Evolutionary conservation across 2,888 invertebrate species (phyloP), one percentile per base, ranked within the genome.

Genomic region (Lycia hirtaria): DNA sequence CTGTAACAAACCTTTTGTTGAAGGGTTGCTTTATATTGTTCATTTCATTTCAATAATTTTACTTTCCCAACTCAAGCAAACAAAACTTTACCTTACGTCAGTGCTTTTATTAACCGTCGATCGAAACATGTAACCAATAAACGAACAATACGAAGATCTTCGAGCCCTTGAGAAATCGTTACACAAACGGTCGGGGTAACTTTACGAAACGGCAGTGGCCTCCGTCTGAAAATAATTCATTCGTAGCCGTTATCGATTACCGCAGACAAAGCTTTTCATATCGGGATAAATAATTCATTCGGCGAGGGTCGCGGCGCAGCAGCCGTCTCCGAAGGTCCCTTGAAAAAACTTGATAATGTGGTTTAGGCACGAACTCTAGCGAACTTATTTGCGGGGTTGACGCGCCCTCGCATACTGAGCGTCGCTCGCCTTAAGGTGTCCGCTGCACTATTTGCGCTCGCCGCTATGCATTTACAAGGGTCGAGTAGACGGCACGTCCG

Each of bases 331-430:
- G 52, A 45, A 45, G 50, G 62, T 68, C 74, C 72, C 74, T 77
- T 73, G 71, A 66, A 82, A n/a, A 83, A 83, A 83, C 73, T 84
- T 81, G 65, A 69, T 83, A 83, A 85, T 80, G 72, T 76, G 73
- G 83, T 84, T 82, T 78, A 77, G 73, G 73, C 67, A 69, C 71
- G 67, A 65, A 58, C 64, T 72, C 67, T 70, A 63, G 67, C 68
- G 53, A 71, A 78, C 75, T 78, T 76, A 81, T 82, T 85, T 81
- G 76, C 68, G 69, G 67, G 66, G 66, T 66, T 63, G 69, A 69
- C 72, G 73, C 80, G 74, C 65, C 67, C 73, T 72, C 75, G 81
- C 83, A 83, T 80, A 80, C 74, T 64, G 67, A 81, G 66, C 66
- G 53, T 59, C 44, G 47, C 32, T 59, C 44, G 47, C 32, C 59